Evolutionary conservation across 2,797 vertebrate genomes (phyloP), one percentile per base, ranked within the genome.

Genomic region (Columba guinea): DNA sequence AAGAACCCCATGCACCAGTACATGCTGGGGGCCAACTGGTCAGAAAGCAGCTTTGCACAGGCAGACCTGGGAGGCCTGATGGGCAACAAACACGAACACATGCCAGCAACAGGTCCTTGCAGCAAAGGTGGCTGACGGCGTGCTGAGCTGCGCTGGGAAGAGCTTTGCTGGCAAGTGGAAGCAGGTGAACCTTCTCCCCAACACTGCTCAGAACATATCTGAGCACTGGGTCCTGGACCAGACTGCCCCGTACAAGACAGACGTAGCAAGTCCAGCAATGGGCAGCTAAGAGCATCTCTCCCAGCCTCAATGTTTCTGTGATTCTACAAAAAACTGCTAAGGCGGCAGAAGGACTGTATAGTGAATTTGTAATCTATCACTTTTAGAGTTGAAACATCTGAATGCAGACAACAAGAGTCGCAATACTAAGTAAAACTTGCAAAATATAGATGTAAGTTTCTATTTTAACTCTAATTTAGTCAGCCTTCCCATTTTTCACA

Each of bases 61-160:
- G 39, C 0, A 1, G 48, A 69, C 41, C 13, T 20, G 18, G 5
- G 19, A 32, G 65, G 51, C 53, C 32, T 28, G 35, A 51, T 15
- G 10, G 48, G 53, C 37, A 63, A 46, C 13, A 23, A 68, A 58
- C 5, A 0, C 14, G 8, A 63, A n/a, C 21, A 7, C 0, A 1
- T 2, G 2, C 26, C 55, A 73, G 55, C 35, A 84, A 46, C 1
- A 4, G 4, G 19, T 20, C 69, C 55, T 52, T 20, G 86, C 62
- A 70, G 76, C 68, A 91, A 51, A 55, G 76, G 78, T 56, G 65
- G 67, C 70, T 56, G 17, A 32, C 21, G 78, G 62, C 28, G 46
- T 10, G 35, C 65, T 39, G 27, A 60, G 76, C 65, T 84, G 49
- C 24, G 3, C 9, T 1, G 60, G 30, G 39, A 75, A 75, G 16